Conservation (phyloP, 1,140 invertebrate genomes). For the Aphelinus atriplicis region DNA sequence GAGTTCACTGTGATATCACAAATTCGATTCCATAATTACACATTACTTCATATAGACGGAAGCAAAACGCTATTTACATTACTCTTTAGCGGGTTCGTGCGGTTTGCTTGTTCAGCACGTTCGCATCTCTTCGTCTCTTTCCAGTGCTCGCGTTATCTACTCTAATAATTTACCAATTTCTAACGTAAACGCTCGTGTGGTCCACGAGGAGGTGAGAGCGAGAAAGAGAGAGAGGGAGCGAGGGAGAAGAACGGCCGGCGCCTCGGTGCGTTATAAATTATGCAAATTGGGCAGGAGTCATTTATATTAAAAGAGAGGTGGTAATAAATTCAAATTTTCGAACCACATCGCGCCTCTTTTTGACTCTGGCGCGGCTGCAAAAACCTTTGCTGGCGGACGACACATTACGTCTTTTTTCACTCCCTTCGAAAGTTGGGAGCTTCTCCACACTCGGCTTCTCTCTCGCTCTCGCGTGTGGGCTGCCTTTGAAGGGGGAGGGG, state of each 20-base stretch:
- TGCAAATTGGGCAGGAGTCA: conserved; percentile 25
- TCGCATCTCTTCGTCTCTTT: not conserved
- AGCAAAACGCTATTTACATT: conserved; percentile 38
- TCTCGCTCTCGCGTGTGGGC: conserved; percentile 43
- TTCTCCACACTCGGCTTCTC: not conserved
- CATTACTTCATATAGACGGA: conserved; percentile 12
- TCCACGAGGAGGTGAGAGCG: not conserved
- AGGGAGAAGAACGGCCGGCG: not conserved
- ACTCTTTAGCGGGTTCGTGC: conserved; percentile 27
- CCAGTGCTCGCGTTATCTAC: conserved; percentile 13
- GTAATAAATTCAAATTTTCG: conserved; percentile 41
- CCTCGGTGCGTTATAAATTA: conserved; percentile 37
- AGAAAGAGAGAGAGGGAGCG: conserved; percentile 8
- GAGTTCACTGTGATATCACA: conserved; percentile 20
- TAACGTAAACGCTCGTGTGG: conserved; percentile 4
- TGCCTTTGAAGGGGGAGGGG: conserved; percentile 43
- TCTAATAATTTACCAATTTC: conserved; percentile 40
- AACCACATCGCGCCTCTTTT: conserved; percentile 1
- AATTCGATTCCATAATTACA: conserved; percentile 35
- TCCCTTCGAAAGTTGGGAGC: conserved; percentile 6
- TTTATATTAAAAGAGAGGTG: conserved; percentile 33
- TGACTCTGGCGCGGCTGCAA: not conserved
- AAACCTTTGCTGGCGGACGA: conserved; percentile 13
- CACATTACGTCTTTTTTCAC: conserved; percentile 21
- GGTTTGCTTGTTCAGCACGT: conserved; percentile 15